Conservation (phyloP, 2,113 vertebrate species). For the Gymnogyps californianus region DNA sequence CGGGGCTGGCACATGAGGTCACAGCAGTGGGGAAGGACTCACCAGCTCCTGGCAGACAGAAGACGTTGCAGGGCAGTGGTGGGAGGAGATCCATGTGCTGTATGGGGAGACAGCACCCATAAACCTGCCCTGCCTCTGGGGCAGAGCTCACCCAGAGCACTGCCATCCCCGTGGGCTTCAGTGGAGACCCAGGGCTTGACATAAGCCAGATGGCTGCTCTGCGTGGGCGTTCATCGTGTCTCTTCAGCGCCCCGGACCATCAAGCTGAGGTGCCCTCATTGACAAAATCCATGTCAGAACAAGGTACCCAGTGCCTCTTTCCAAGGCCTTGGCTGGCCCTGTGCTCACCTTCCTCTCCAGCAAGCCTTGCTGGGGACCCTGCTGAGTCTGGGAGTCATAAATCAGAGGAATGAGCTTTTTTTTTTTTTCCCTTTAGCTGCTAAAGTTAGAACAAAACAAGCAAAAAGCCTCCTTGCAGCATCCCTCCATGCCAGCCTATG, state of each 20-base stretch:
- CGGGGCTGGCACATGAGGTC: background rate
- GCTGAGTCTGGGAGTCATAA: background rate
- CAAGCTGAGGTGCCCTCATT: accelerated
- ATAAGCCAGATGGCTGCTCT: accelerated
- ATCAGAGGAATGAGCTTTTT: background rate
- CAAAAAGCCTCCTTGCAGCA: background rate
- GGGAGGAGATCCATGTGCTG: background rate
- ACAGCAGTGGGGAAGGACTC: accelerated
- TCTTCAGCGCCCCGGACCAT: accelerated
- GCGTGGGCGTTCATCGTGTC: accelerated
- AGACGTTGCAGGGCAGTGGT: background rate
- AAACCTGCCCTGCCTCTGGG: background rate
- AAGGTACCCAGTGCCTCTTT: background rate
- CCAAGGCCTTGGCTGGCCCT: background rate
- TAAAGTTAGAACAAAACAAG: background rate
- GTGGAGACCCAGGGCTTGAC: background rate
- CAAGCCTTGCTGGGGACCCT: background rate
- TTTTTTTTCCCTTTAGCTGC: background rate
- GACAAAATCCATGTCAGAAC: background rate
- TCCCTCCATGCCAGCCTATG: background rate
- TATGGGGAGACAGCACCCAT: background rate
- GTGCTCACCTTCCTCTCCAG: background rate
- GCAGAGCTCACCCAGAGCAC: background rate
- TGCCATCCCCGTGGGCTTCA: background rate
- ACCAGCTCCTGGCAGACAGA: background rate